Evolutionary conservation across 2,113 vertebrate genomes (phyloP).

Genomic region (Campylorhamphus procurvoides): DNA sequence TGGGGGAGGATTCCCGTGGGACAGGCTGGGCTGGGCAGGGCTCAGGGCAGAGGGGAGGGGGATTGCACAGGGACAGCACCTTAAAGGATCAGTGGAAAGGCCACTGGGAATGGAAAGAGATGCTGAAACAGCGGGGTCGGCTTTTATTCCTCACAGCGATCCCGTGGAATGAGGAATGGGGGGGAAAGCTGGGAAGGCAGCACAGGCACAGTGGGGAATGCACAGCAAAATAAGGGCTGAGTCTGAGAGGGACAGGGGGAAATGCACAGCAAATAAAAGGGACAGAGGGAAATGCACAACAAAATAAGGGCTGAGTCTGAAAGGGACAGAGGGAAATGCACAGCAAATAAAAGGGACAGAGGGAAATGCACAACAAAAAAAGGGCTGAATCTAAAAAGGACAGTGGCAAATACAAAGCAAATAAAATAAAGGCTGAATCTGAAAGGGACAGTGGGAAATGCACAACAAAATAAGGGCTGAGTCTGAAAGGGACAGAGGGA

Average conservation of each 20-base stretch:
- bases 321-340: no score
- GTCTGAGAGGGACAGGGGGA: no score
- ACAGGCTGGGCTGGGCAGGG: background rate
- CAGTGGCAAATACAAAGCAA: no score
- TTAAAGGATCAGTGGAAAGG: background rate
- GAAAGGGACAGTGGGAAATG: no score
- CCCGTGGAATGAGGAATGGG: fast-evolving
- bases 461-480: no score
- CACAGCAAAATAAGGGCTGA: no score
- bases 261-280: no score
- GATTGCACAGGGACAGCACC: background rate
- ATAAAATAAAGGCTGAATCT: no score
- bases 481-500: background rate
- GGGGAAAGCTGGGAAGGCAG: background rate
- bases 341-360: background rate
- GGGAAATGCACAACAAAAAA: no score
- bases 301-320: no score
- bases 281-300: no score
- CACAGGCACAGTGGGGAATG: background rate
- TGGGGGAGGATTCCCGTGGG: background rate
- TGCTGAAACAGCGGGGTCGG: fast-evolving
- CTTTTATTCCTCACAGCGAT: fast-evolving
- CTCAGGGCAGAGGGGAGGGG: background rate
- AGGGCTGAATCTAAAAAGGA: no score
- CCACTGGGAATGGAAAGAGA: background rate